Evolutionary conservation across 2,113 vertebrate species (phyloP), one percentile per base, ranked within the genome.

Genomic region (Platichthys stellatus): DNA sequence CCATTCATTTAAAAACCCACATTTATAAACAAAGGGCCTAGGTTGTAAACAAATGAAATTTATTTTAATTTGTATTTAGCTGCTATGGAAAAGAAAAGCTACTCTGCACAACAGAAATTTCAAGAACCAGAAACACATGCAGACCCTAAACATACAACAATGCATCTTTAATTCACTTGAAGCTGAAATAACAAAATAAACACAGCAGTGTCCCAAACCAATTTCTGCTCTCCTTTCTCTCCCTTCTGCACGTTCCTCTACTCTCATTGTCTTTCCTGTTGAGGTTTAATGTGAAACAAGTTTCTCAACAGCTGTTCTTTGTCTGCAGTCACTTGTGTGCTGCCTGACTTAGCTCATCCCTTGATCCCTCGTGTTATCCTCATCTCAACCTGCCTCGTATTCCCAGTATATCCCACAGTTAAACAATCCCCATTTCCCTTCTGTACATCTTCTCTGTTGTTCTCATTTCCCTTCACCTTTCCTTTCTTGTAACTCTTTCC

Each of bases 321-420:
- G 74, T 78, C 80, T 89, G 68, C 82, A 80, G 71, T 78, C 76
- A 81, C 80, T 80, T 72, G 78, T 71, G 78, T 74, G 66, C 57
- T 65, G 81, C 76, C 54, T 87, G 69, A 69, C 67, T 86, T 68
- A 76, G 67, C 64, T 86, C 76, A 83, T 81, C 63, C 63, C 82
- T 81, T 86, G 78, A 88, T 91, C 80, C 78, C 67, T 86, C 76
- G 74, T 83, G 68, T 86, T 81, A 71, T 81, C 68, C 65, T 81
- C 64, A 71, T 83, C 57, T 63, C 68, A 57, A 35, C 47, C 65
- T 1, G 17, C 53, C 56, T 86, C 58, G 64, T 63, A 65, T 81
- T 78, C 77, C 78, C 64, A 40, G 74, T 63, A 18, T 81, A 72
- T 75, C 77, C 77, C 78, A 68, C 69, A 67, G 63, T 67, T 73